A percentile compares a stretch with the other conserved stretches of the same genome.
Evolutionary conservation across 2,888 invertebrate species (phyloP).

Genomic region (Ophion ventricosus): DNA sequence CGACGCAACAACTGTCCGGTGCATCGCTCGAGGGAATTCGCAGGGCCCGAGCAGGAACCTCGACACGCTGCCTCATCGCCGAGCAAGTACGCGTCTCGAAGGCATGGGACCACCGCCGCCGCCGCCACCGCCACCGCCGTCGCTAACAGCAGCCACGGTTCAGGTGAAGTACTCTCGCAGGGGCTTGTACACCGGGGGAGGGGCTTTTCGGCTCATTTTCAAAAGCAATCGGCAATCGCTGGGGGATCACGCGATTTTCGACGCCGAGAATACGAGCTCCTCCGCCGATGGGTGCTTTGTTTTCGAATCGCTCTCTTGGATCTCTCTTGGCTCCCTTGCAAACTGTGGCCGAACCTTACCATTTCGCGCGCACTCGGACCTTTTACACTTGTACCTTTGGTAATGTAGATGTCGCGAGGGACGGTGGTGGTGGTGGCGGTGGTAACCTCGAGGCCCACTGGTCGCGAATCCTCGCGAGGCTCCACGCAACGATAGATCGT

Average conservation of each 20-base stretch:
- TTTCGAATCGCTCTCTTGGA: no score
- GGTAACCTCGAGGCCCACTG: slow-evolving; percentile 87
- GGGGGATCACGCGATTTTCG: no score
- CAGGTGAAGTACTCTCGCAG: slow-evolving; percentile 74
- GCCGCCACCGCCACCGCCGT: no score
- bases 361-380: no score
- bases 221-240: no score
- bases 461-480: slow-evolving; percentile 87
- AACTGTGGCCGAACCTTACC: no score
- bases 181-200: no score
- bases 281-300: no score
- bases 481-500: slow-evolving; percentile 90
- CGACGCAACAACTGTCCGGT: slow-evolving; percentile 76
- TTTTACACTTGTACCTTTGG: background rate
- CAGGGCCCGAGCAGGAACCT: slow-evolving; percentile 48
- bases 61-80: slow-evolving; percentile 73
- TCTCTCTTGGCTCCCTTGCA: no score
- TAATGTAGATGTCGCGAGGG: slow-evolving; percentile 73
- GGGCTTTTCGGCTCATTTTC: no score
- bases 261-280: no score
- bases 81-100: slow-evolving; percentile 71
- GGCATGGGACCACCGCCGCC: slow-evolving; percentile 70
- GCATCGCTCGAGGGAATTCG: slow-evolving; percentile 75
- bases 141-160: slow-evolving; percentile 74
- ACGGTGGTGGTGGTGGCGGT: no score